Evolutionary conservation across 2,888 invertebrate genomes (phyloP), one percentile per base, ranked within the genome.

Genomic region (Lithophane semibrunnea): DNA sequence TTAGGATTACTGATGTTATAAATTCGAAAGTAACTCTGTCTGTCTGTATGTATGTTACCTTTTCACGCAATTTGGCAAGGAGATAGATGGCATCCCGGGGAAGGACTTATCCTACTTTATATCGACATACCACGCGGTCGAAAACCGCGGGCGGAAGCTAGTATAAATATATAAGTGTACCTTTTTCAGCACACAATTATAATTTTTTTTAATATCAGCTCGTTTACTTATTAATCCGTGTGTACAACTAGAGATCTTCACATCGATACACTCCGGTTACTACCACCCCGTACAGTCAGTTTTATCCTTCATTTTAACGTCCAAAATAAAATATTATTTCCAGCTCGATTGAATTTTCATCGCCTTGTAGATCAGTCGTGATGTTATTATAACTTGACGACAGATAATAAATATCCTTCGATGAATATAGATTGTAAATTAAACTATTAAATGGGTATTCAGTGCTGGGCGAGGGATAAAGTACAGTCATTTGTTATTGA

Each of bases 271-370:
- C 81, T 77, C 75, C 83, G 88, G 91, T 90, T 90, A 91, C 91
- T 88, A 86, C 92, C 92, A 92, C 92, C 91, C 90, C 91, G 92
- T 91, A 91, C 93, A 92, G 92, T 94, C 93, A 91, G 93, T 94
- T 94, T 95, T 94, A 93, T 93, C 91, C 91, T 94, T 92, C 92
- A 93, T 94, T 94, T 94, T 91, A 92, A 90, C 76, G 47, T 84
- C 89, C 87, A 84, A 91, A 91, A 92, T 93, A 93, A 93, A 94
- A 93, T 92, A 94, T 93, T 90, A 92, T 92, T 91, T 24, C 86
- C 92, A 92, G 93, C 92, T 90, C 89, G 93, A 96, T 95, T 94
- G 92, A 93, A 94, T 94, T 93, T 93, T 92, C 94, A 93, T 93
- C 95, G 94, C 92, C 91, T 90, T 84, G 85, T 89, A 85, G 86